Evolutionary conservation across 2,888 invertebrate species (phyloP).

Genomic region (Pimpla rufipes): DNA sequence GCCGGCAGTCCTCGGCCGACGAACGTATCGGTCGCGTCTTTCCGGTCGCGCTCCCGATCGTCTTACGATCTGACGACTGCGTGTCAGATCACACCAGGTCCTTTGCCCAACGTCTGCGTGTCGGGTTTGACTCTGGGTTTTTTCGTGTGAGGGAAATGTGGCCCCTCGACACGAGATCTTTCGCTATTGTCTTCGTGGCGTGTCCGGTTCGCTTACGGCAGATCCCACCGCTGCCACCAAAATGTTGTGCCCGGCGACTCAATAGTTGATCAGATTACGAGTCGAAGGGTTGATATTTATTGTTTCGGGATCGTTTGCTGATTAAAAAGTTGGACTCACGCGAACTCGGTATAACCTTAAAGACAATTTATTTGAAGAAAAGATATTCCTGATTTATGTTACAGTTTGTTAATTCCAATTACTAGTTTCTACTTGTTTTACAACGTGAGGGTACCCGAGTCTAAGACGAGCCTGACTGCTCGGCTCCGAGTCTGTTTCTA

Average conservation of each 20-base stretch:
- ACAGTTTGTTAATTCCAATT: background rate
- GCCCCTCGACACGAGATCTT: too few species aligned
- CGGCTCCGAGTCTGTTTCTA: too few species aligned
- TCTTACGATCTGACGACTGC: background rate
- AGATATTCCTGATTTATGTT: background rate
- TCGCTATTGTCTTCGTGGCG: too few species aligned
- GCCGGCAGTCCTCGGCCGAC: too few species aligned
- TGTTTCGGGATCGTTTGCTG: too few species aligned
- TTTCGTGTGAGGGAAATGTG: too few species aligned
- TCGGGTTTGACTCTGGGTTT: too few species aligned
- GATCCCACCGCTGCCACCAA: conserved; percentile 1
- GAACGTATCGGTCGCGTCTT: background rate
- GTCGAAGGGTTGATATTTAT: too few species aligned
- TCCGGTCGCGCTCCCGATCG: background rate
- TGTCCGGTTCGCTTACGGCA: background rate
- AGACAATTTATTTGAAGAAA: too few species aligned
- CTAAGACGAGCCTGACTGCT: background rate
- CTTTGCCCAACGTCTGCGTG: background rate
- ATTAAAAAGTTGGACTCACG: too few species aligned
- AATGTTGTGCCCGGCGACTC: background rate
- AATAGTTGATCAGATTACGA: too few species aligned
- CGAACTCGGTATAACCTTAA: too few species aligned
- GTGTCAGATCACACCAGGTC: background rate
- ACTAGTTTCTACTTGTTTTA: background rate
- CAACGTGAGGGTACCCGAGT: background rate